These are phyloP conservation scores for Chalcosyrphus nemorum DNA, from an alignment of 2,888 invertebrate genomes.

Conservation along the genomic window DNA sequence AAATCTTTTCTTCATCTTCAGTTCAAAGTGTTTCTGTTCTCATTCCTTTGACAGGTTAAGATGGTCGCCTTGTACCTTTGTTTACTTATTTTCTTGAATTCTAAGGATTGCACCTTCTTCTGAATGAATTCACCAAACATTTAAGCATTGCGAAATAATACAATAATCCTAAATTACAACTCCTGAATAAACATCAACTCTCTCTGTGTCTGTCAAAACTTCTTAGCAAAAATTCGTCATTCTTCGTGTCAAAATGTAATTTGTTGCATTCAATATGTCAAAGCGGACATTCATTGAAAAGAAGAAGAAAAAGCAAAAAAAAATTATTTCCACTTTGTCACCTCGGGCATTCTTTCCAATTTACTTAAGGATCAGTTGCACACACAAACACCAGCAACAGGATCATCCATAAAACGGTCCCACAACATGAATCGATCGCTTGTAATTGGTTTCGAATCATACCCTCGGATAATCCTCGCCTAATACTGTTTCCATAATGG, in stretches of 20 bases:
- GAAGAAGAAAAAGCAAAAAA: neutral
- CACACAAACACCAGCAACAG: conserved; percentile 33
- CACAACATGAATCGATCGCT: conserved; percentile 58
- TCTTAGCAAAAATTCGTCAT: conserved; percentile 12
- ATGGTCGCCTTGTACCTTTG: neutral
- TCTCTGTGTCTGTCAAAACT: conserved; percentile 65
- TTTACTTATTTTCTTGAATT: neutral
- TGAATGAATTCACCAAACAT: neutral
- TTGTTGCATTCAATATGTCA: conserved; percentile 33
- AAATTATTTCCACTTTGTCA: conserved; percentile 79
- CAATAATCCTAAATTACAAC: conserved; percentile 56
- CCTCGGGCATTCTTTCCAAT: conserved; percentile 74
- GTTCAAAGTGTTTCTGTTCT: neutral
- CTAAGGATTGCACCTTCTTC: neutral
- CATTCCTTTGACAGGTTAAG: neutral
- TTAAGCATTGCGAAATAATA: conserved; percentile 29
- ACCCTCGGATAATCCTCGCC: conserved; percentile 67
- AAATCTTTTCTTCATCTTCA: neutral
- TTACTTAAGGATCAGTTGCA: conserved; percentile 64
- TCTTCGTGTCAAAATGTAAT: conserved; percentile 54
- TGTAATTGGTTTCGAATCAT: conserved; percentile 72
- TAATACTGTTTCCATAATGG: conserved; percentile 70
- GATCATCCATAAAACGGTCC: conserved; percentile 62
- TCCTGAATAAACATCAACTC: conserved; percentile 60
- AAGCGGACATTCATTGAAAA: conserved; percentile 36